These are phyloP conservation scores for Lagopus muta DNA, from an alignment of 2,113 vertebrate species.

Conservation along the genomic window DNA sequence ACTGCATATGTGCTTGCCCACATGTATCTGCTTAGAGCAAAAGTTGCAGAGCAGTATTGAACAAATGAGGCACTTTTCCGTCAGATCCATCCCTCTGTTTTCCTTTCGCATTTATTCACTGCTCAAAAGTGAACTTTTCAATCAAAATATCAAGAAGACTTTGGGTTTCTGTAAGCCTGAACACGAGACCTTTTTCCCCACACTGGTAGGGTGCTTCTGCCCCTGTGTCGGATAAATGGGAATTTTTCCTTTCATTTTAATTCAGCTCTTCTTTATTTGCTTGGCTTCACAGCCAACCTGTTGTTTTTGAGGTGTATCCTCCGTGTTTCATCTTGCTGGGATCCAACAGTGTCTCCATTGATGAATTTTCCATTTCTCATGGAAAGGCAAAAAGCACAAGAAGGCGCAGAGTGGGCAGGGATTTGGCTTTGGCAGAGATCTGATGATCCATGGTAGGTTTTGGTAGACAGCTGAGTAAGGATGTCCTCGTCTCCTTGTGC, in stretches of 20 bases:
- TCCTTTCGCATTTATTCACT: not conserved
- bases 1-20: not conserved
- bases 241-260: not conserved
- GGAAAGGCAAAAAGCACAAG: accelerated
- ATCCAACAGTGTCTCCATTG: accelerated
- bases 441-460: accelerated
- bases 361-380: accelerated
- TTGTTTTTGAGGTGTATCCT: not conserved
- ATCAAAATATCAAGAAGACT: not conserved
- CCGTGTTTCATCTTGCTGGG: not conserved
- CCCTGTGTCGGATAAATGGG: not conserved
- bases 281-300: not conserved
- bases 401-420: not conserved
- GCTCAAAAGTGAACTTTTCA: not conserved
- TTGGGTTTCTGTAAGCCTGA: not conserved
- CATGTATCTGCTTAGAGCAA: accelerated
- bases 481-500: not conserved
- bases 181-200: not conserved
- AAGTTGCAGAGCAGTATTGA: not conserved
- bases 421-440: not conserved
- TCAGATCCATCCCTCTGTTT: not conserved
- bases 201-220: not conserved
- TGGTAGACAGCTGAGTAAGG: not conserved
- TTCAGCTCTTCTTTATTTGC: not conserved
- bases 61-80: not conserved